These are phyloP conservation scores for Sapajus apella DNA, from an alignment of 2,113 vertebrate genomes.

Conservation along the genomic window DNA sequence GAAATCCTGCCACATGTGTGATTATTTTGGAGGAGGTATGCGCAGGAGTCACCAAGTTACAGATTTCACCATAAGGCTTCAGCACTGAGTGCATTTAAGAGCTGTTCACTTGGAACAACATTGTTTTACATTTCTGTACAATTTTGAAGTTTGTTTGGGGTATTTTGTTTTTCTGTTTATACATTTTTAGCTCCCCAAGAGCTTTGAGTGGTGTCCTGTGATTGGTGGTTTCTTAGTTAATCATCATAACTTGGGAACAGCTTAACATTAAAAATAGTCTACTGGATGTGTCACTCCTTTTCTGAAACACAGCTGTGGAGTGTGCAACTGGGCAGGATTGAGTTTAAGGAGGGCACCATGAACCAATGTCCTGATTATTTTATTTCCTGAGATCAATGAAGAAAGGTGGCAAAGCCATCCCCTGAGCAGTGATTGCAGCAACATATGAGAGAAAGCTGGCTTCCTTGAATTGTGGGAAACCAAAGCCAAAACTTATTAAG, in stretches of 20 bases:
- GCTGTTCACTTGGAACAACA: background rate
- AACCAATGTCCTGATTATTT: constrained; percentile 19
- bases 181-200: background rate
- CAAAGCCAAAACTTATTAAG: constrained; percentile 27
- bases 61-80: background rate
- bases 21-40: background rate
- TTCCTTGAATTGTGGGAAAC: background rate
- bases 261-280: background rate
- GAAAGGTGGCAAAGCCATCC: constrained; percentile 46
- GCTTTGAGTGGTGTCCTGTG: background rate
- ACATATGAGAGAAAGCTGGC: background rate
- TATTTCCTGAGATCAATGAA: constrained; percentile 48
- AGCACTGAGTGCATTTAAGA: background rate
- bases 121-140: background rate
- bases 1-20: background rate
- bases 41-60: background rate
- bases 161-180: background rate
- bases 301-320: background rate
- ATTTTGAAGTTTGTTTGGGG: background rate
- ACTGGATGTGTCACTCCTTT: background rate
- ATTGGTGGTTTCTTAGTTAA: background rate
- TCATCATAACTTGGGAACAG: background rate
- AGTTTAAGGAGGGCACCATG: background rate
- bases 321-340: background rate
- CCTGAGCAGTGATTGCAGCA: background rate